phyloP scores from a whole-genome alignment of 1,140 invertebrate genomes.

The Thaumatotibia leucotreta region DNA sequence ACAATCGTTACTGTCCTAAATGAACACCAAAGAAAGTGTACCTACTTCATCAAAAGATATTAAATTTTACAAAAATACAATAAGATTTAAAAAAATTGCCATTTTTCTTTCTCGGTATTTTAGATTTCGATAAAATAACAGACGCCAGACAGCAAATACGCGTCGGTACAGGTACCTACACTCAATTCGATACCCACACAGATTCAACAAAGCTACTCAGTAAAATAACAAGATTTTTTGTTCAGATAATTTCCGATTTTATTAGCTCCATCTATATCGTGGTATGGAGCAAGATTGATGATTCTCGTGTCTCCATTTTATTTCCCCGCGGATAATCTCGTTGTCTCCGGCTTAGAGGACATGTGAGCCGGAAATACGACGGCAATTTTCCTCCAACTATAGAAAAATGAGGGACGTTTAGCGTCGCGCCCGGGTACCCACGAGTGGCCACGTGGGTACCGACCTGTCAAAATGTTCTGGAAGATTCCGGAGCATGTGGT shows the following conservation, averaged over 20 bases:
- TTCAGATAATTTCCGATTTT: conserved; percentile 31
- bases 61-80: too few relatives aligned
- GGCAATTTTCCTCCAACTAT: conserved; percentile 70
- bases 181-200: background rate
- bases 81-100: too few relatives aligned
- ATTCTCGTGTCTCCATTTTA: conserved; percentile 65
- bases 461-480: too few relatives aligned
- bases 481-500: too few relatives aligned
- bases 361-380: conserved; percentile 69
- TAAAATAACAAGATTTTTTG: conserved; percentile 17
- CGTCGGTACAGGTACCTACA: background rate
- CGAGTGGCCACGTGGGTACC: conserved; percentile 20
- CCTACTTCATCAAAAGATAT: too few relatives aligned
- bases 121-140: background rate
- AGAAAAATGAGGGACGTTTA: conserved; percentile 70
- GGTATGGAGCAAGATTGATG: conserved; percentile 55
- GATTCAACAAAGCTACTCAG: background rate
- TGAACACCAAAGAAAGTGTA: too few relatives aligned
- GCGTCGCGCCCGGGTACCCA: conserved; percentile 50
- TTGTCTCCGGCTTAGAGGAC: conserved; percentile 68
- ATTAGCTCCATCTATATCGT: conserved; percentile 34
- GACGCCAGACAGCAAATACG: background rate
- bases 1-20: too few relatives aligned
- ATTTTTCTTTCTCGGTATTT: too few relatives aligned
- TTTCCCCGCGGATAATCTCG: conserved; percentile 71